Evolutionary conservation across 1,140 invertebrate genomes (phyloP), one percentile per base, ranked within the genome.

Genomic region (Zophobas atratus): DNA sequence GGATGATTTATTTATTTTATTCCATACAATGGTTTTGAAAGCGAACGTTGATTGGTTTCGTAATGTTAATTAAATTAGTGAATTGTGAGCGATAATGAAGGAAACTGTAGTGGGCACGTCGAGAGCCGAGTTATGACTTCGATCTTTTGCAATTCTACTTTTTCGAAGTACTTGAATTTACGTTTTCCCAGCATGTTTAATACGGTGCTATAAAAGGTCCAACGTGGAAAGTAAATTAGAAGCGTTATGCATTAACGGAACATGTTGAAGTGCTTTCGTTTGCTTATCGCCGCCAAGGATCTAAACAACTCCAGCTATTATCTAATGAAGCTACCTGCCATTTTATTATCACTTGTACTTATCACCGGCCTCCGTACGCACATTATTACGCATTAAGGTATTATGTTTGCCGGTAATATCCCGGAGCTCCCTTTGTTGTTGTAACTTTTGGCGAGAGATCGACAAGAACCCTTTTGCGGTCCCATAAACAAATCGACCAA

Each of bases 301-400:
- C 60, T 67, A 67, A 67, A 67, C 60, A 67, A 67, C 60, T 67
- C n/a, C 60, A 36, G 60, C 70, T 72, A 72, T 72, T 72, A 72
- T 72, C 70, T 72, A 72, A 72, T 72, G 70, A 72, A 72, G 51
- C 70, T 72, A 72, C 51, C 60, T 67, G 60, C 60, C 60, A 67
- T 72, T 72, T 72, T 72, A 72, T 72, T 72, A 72, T 72, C 70
- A 72, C 51, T 72, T 72, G 46, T 55, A 72, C 70, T 72, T 72
- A 72, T 72, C 70, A 55, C 70, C 34, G 51, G 70, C 39, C 51
- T 72, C 51, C 33, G 43, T 72, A 20, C 70, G 70, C 51, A 55
- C 70, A 72, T 72, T 72, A 72, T 72, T 51, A 72, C 51, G 34
- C 51, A 72, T 51, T 53, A 72, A 49, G 20, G 51, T 36, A 72